A percentile compares a stretch with the other conserved stretches of the same genome.
phyloP scores from a whole-genome alignment of 2,113 vertebrate genomes.

The Pogonocichla stellata region DNA sequence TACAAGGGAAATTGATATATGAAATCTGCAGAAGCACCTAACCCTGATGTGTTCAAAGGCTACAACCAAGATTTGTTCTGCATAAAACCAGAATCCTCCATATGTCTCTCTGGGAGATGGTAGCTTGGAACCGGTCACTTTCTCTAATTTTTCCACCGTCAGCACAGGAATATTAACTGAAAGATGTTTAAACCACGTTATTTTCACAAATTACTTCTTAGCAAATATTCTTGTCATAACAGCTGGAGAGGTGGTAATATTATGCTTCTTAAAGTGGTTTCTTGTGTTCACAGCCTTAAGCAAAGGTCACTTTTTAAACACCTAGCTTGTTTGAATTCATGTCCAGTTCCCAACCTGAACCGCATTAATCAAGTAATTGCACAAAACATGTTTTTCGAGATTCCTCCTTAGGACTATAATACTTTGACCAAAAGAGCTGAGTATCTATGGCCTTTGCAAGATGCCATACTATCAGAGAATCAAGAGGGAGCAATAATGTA shows the following conservation, averaged over 20 bases:
- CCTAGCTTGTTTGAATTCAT: conserved; percentile 13
- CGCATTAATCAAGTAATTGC: background rate
- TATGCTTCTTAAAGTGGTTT: background rate
- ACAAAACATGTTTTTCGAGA: background rate
- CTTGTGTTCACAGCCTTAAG: conserved; percentile 1
- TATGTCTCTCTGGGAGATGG: background rate
- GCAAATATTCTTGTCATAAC: background rate
- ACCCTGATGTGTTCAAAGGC: background rate
- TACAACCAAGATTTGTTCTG: background rate
- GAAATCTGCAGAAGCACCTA: background rate
- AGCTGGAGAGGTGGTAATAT: background rate
- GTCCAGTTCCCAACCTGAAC: background rate
- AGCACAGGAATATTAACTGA: background rate
- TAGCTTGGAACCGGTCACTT: background rate
- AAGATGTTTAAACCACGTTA: background rate
- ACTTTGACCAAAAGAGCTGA: background rate
- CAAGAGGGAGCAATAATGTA: background rate
- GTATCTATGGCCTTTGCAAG: background rate
- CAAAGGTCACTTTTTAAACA: conserved; percentile 18
- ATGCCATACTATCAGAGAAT: background rate
- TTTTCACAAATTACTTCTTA: conserved; percentile 5
- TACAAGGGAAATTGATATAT: background rate
- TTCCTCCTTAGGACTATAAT: background rate
- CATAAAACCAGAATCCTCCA: background rate
- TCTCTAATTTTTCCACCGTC: background rate